Evolutionary conservation across 2,113 vertebrate species (phyloP).

Genomic region (Oryzias woworae): DNA sequence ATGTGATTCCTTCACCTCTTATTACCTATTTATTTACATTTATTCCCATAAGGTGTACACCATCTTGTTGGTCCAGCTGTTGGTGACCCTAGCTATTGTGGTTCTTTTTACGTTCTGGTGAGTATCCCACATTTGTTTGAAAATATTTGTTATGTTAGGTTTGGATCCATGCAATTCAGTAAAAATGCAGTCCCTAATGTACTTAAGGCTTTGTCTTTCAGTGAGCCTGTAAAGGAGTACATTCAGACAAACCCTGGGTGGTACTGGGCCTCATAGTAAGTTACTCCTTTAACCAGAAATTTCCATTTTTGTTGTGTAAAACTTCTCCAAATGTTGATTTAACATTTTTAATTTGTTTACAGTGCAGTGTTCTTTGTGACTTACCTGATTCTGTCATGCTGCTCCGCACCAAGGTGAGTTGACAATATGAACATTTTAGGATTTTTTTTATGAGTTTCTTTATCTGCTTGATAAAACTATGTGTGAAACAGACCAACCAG

Average conservation of each 20-base stretch:
- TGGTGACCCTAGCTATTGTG: conserved; percentile 86
- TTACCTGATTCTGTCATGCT: conserved; percentile 91
- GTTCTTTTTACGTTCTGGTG: conserved; percentile 94
- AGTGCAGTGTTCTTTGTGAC: conserved; percentile 91
- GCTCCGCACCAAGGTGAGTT: conserved; percentile 83
- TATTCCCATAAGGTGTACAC: conserved; percentile 82
- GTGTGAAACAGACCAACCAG: too few species aligned
- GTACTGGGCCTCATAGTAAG: conserved; percentile 98
- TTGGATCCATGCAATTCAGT: neutral
- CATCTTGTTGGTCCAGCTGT: conserved; percentile 88
- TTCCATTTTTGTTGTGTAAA: neutral
- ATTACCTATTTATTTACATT: too few species aligned
- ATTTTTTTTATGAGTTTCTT: too few species aligned
- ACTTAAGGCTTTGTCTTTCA: conserved; percentile 50
- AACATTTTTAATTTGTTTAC: conserved; percentile 28
- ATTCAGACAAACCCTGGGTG: conserved; percentile 87
- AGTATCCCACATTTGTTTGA: conserved; percentile 38
- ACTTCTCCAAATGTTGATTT: neutral
- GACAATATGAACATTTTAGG: too few species aligned
- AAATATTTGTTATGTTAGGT: conserved; percentile 16
- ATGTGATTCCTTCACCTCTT: too few species aligned
- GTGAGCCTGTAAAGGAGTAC: conserved; percentile 86
- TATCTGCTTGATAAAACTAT: too few species aligned
- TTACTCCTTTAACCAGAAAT: conserved; percentile 35
- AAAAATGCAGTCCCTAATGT: neutral